phyloP scores from a whole-genome alignment of 2,888 invertebrate species.

The Callinectes sapidus region DNA sequence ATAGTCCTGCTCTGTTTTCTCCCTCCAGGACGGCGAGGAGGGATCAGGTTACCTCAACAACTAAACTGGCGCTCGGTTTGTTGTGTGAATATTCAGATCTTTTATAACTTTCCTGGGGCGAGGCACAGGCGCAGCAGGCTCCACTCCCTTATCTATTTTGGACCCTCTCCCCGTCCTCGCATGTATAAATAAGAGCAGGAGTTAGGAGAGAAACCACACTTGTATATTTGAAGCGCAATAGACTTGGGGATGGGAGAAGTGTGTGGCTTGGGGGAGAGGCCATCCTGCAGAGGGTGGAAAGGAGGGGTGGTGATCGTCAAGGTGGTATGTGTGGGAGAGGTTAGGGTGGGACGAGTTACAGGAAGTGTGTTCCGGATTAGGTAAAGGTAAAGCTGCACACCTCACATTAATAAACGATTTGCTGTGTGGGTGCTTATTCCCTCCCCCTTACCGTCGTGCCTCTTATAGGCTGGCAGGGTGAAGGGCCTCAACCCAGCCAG shows the following conservation, averaged over 20 bases:
- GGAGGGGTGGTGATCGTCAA: neutral
- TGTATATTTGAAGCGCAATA: neutral
- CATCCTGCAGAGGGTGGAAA: neutral
- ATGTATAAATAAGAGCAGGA: neutral
- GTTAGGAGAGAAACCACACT: neutral
- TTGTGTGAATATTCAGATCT: neutral
- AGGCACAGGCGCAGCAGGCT: neutral
- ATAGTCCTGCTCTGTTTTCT: neutral
- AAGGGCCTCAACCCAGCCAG: neutral
- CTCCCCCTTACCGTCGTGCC: neutral
- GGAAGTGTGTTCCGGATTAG: conserved; percentile 1
- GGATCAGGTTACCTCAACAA: conserved; percentile 21
- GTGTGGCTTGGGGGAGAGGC: neutral
- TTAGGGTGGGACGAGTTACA: neutral
- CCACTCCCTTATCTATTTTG: neutral
- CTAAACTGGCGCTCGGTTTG: neutral
- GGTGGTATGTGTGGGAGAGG: neutral
- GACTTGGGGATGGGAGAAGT: neutral
- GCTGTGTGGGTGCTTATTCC: neutral
- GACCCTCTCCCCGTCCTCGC: neutral
- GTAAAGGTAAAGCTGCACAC: conserved; percentile 15
- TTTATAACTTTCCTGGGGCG: neutral
- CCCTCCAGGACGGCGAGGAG: neutral
- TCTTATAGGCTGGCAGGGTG: neutral
- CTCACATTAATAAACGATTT: conserved; percentile 10